Percentiles rank a stretch among this genome's conserved stretches.
These are phyloP conservation scores for Poecilobothrus nobilitatus DNA, from an alignment of 2,888 invertebrate genomes.

Conservation along the genomic window DNA sequence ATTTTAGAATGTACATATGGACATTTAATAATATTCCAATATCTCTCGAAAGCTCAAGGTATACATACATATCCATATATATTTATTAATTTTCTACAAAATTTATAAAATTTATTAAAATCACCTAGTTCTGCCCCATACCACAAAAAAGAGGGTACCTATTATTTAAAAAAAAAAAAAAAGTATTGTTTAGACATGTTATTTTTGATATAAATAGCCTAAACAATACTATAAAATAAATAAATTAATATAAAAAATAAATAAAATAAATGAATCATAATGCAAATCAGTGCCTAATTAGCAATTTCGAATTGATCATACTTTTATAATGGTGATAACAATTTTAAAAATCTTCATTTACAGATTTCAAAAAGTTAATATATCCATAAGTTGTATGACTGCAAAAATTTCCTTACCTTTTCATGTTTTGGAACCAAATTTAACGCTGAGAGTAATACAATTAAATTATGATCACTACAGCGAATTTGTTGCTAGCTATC, in stretches of 20 bases:
- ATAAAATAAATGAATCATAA: too few relatives aligned
- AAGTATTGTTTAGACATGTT: too few relatives aligned
- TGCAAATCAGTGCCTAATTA: too few relatives aligned
- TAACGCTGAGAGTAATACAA: slow-evolving; percentile 33
- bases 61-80: too few relatives aligned
- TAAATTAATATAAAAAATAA: too few relatives aligned
- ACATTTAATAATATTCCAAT: slow-evolving; percentile 33
- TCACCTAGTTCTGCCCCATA: too few relatives aligned
- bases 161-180: too few relatives aligned
- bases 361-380: slow-evolving; percentile 29
- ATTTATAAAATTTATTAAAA: background rate
- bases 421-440: slow-evolving; percentile 29
- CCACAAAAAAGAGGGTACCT: too few relatives aligned
- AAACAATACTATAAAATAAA: too few relatives aligned
- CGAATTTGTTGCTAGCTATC: slow-evolving; percentile 29
- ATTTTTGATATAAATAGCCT: too few relatives aligned
- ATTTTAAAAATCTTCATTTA: background rate
- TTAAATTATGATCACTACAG: slow-evolving; percentile 32
- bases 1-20: slow-evolving; percentile 35
- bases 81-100: slow-evolving; percentile 12
- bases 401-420: slow-evolving; percentile 29
- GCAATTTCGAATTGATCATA: background rate
- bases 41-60: slow-evolving; percentile 29
- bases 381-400: slow-evolving; percentile 24
- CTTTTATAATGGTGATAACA: background rate